Percentiles rank a stretch among this genome's conserved stretches.
Conservation (phyloP, 2,113 vertebrate species). For the Esox niger region DNA sequence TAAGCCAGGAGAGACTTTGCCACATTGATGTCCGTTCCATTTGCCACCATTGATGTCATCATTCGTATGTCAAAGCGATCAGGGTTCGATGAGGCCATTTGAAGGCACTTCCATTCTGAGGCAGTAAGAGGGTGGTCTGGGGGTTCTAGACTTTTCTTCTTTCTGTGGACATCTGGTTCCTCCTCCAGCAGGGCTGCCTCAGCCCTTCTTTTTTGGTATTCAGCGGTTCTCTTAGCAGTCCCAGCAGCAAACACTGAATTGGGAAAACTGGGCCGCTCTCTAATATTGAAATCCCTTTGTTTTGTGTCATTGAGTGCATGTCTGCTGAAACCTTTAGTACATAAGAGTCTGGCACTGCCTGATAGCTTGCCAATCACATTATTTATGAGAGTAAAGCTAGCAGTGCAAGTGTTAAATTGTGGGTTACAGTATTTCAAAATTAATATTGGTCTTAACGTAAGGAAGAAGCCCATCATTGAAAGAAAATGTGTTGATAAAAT, state of each 20-base stretch:
- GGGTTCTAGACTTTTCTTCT: constrained; percentile 35
- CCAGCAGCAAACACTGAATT: constrained; percentile 78
- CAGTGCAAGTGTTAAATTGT: constrained; percentile 20
- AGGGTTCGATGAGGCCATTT: constrained; percentile 46
- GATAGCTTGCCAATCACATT: neutral
- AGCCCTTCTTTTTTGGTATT: constrained; percentile 46
- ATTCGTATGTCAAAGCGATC: constrained; percentile 76
- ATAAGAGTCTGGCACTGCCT: constrained; percentile 29
- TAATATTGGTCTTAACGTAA: constrained; percentile 39
- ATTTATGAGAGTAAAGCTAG: constrained; percentile 11
- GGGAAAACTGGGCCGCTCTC: constrained; percentile 24
- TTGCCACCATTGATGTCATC: constrained; percentile 63
- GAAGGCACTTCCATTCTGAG: constrained; percentile 80
- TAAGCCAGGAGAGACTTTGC: constrained; percentile 85
- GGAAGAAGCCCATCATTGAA: constrained; percentile 42
- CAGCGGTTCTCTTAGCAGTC: constrained; percentile 71
- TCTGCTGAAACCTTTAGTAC: constrained; percentile 36
- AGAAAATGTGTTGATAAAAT: no score
- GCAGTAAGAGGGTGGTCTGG: constrained; percentile 76
- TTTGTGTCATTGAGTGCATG: neutral
- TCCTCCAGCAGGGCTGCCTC: neutral
- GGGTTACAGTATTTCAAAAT: constrained; percentile 32
- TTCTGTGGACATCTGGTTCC: neutral
- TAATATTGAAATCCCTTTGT: neutral
- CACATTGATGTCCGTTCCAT: constrained; percentile 66